Evolutionary conservation across 2,888 invertebrate species (phyloP).

Genomic region (Rhorus exstirpatorius): DNA sequence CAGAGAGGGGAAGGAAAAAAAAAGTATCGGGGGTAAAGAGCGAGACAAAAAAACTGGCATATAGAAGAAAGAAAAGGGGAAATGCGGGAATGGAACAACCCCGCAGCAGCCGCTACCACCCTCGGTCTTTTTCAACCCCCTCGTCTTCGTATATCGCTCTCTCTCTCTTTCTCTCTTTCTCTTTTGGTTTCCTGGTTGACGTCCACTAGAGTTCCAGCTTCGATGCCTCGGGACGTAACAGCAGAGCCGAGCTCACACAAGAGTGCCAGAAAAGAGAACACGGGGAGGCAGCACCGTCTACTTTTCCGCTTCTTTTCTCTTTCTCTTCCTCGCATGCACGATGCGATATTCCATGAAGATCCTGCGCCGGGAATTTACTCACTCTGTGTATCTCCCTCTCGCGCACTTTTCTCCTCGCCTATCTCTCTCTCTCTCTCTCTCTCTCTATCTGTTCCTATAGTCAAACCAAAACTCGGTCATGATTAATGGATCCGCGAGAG

Average conservation of each 20-base stretch:
- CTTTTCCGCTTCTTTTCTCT: conserved; percentile 51
- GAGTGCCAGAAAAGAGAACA: conserved; percentile 74
- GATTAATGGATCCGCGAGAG: conserved; percentile 75
- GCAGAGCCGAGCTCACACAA: conserved; percentile 75
- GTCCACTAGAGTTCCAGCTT: conserved; percentile 85
- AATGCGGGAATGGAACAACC: conserved; percentile 69
- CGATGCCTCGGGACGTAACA: conserved; percentile 66
- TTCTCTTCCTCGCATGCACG: conserved; percentile 72
- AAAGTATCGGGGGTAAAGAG: conserved; percentile 40
- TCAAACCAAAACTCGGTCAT: conserved; percentile 79
- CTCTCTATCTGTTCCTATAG: no score
- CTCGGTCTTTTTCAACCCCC: conserved; percentile 59
- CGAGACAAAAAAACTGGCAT: conserved; percentile 53
- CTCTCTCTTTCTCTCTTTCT: conserved; percentile 30
- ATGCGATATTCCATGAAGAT: conserved; percentile 88
- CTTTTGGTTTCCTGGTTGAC: conserved; percentile 44
- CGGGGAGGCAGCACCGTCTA: conserved; percentile 65
- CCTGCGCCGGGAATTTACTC: conserved; percentile 33
- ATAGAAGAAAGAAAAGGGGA: conserved; percentile 42
- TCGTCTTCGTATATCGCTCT: conserved; percentile 9
- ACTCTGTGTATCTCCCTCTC: conserved; percentile 78
- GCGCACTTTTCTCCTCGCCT: conserved; percentile 71
- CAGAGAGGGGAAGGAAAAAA: conserved; percentile 19
- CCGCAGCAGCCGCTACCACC: conserved; percentile 67
- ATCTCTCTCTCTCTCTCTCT: no score